Conservation (phyloP, 30 jellyfish, hydroid and myxozoan species). For the Cassiopea andromeda region DNA sequence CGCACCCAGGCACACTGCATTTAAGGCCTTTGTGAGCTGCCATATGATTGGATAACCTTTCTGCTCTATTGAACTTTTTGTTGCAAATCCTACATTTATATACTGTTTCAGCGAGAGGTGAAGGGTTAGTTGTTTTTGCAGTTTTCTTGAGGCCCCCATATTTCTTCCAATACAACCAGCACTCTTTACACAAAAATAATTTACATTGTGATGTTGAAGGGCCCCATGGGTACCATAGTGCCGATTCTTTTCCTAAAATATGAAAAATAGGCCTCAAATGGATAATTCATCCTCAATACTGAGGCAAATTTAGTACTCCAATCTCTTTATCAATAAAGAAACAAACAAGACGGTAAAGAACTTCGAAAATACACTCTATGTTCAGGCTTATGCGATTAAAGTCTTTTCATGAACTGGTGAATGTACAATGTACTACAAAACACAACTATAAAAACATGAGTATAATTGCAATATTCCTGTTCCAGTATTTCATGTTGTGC, state of each 20-base stretch:
- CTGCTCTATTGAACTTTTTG: constrained; percentile 97
- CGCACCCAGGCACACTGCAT: constrained; percentile 97
- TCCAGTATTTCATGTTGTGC: too few species aligned
- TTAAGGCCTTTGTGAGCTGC: constrained; percentile 92
- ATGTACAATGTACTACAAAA: too few species aligned
- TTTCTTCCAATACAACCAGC: constrained; percentile 99
- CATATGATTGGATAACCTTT: constrained; percentile 95
- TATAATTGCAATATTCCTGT: too few species aligned
- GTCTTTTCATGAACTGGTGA: too few species aligned
- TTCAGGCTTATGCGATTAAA: too few species aligned
- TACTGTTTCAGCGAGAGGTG: constrained; percentile 82
- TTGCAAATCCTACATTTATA: constrained; percentile 95
- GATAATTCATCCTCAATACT: neutral
- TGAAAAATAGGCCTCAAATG: neutral
- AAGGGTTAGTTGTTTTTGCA: constrained; percentile 78
- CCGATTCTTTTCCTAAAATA: constrained; percentile 83
- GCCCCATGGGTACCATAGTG: constrained; percentile 99
- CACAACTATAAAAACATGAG: too few species aligned
- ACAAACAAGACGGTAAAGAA: too few species aligned
- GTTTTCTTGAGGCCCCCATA: constrained; percentile 97
- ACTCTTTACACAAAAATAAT: constrained; percentile 91
- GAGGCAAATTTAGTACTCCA: neutral
- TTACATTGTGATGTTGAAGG: constrained; percentile 97
- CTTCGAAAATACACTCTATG: too few species aligned
- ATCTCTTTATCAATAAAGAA: too few species aligned